These are phyloP conservation scores for Cladopsammia gracilis DNA, from an alignment of 64 coral and sea anemone species.

Conservation along the genomic window DNA sequence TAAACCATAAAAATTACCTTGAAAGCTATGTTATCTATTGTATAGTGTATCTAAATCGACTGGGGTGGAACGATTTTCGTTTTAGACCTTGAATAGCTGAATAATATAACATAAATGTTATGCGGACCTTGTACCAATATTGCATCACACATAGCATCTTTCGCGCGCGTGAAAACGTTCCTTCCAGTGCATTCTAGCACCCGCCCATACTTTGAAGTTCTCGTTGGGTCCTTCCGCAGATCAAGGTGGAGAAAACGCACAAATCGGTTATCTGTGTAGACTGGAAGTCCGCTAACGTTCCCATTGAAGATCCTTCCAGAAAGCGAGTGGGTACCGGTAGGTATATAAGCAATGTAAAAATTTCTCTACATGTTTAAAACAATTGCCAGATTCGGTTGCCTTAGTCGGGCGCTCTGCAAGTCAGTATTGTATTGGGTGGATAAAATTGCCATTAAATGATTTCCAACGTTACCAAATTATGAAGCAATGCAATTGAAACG, in stretches of 20 bases:
- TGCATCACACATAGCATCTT: not conserved
- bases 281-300: not conserved
- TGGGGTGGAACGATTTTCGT: not conserved
- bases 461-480: not conserved
- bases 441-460: not conserved
- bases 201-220: not conserved
- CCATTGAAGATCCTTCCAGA: not conserved
- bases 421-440: not conserved
- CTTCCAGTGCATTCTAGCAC: not conserved
- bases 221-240: not conserved
- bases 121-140: not conserved
- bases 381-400: not conserved
- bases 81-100: not conserved
- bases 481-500: constrained; percentile 4
- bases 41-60: no score
- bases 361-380: not conserved
- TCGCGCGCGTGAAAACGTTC: not conserved
- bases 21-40: not conserved
- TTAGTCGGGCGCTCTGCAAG: not conserved
- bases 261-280: constrained; percentile 1
- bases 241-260: constrained; percentile 6
- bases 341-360: not conserved
- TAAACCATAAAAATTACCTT: not conserved
- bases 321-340: not conserved
- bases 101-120: no score